Evolutionary conservation across 1,140 invertebrate genomes (phyloP).

Genomic region (Drosophila guanche): DNA sequence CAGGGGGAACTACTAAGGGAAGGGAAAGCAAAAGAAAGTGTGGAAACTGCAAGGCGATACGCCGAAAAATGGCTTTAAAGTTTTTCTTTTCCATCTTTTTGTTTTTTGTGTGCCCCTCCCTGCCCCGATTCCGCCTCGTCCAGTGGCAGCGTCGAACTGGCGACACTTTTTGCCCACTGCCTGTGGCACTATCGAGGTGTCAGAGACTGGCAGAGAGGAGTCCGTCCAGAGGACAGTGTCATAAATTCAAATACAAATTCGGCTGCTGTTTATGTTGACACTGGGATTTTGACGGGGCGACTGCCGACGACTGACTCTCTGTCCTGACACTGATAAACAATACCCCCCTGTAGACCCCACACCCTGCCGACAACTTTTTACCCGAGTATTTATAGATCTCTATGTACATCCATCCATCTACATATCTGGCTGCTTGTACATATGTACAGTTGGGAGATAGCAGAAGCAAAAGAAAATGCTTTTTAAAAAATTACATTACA

Average conservation of each 20-base stretch:
- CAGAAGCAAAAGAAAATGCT: slow-evolving; percentile 55
- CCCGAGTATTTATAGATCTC: slow-evolving; percentile 9
- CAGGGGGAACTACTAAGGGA: neutral
- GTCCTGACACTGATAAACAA: slow-evolving; percentile 65
- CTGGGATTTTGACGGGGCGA: slow-evolving; percentile 44
- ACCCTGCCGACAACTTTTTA: slow-evolving; percentile 31
- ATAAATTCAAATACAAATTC: slow-evolving; percentile 75
- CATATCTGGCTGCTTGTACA: slow-evolving; percentile 17
- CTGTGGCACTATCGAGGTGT: slow-evolving; percentile 26
- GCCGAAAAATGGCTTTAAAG: slow-evolving; percentile 60
- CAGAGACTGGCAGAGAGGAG: slow-evolving; percentile 3
- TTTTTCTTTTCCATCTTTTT: slow-evolving; percentile 19
- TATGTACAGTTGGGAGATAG: slow-evolving; percentile 24
- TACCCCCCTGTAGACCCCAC: slow-evolving; percentile 9
- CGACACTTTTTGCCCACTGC: slow-evolving; percentile 57
- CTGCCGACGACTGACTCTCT: slow-evolving; percentile 11
- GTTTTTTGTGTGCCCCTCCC: neutral
- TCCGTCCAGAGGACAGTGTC: slow-evolving; percentile 60
- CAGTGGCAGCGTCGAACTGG: slow-evolving; percentile 53
- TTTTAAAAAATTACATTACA: slow-evolving; percentile 81
- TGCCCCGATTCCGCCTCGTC: slow-evolving; percentile 16
- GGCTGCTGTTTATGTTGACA: slow-evolving; percentile 58
- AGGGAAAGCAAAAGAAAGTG: slow-evolving; percentile 19
- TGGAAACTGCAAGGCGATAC: slow-evolving; percentile 59
- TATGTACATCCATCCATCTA: slow-evolving; percentile 1